These are phyloP conservation scores for Agrotis puta DNA, from an alignment of 2,888 invertebrate genomes.

Conservation along the genomic window DNA sequence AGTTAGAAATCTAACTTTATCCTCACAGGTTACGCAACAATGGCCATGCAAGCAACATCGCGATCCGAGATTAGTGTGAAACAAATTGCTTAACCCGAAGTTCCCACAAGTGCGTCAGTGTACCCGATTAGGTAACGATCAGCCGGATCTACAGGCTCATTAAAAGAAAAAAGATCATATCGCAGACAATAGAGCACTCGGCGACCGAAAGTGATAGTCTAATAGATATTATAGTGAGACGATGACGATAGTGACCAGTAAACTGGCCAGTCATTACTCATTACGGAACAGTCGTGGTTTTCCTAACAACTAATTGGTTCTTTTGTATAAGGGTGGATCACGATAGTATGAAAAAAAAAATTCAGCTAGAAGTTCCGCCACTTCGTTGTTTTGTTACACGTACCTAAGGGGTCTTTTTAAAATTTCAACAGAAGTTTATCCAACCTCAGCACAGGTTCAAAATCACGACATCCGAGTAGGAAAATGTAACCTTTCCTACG, in stretches of 20 bases:
- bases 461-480: too few species aligned
- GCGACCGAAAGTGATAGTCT: conserved; percentile 89
- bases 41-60: conserved; percentile 34
- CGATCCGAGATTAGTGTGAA: conserved; percentile 65
- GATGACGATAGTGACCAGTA: conserved; percentile 78
- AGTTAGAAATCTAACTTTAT: conserved; percentile 25
- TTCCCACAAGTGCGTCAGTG: conserved; percentile 86
- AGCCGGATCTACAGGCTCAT: conserved; percentile 87
- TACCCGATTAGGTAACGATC: conserved; percentile 84
- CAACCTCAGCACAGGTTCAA: too few species aligned
- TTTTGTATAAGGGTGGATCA: too few species aligned
- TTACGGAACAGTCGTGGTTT: conserved; percentile 67
- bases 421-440: too few species aligned
- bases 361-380: too few species aligned
- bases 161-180: conserved; percentile 88
- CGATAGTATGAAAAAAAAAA: too few species aligned
- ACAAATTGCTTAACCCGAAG: conserved; percentile 79
- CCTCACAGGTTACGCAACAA: conserved; percentile 41
- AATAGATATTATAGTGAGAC: conserved; percentile 82
- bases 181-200: conserved; percentile 86
- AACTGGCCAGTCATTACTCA: conserved; percentile 80
- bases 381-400: too few species aligned
- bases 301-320: conserved; percentile 50
- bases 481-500: too few species aligned
- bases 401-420: too few species aligned